A percentile compares a stretch with the other conserved stretches of the same genome.
phyloP scores from a whole-genome alignment of 2,888 invertebrate genomes.

The Patella depressa region DNA sequence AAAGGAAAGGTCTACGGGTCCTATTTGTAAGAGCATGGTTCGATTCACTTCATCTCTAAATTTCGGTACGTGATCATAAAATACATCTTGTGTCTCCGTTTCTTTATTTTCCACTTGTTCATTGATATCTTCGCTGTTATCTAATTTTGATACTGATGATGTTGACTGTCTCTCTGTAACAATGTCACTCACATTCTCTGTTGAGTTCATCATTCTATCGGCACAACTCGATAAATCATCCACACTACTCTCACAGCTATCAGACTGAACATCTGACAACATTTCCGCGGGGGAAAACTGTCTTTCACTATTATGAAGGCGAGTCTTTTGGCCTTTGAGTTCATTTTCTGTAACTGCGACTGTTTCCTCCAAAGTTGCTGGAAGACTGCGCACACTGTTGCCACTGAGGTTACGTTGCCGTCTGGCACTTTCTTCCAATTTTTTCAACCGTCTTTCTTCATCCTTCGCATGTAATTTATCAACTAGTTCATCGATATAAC shows the following conservation, averaged over 20 bases:
- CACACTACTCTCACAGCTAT: conserved; percentile 49
- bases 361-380: conserved; percentile 59
- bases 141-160: too few species aligned
- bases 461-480: conserved; percentile 78
- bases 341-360: conserved; percentile 65
- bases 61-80: not conserved
- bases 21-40: conserved; percentile 93
- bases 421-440: conserved; percentile 31
- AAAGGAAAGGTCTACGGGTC: conserved; percentile 86
- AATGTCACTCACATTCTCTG: conserved; percentile 40
- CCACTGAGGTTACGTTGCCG: conserved; percentile 66
- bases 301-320: conserved; percentile 19
- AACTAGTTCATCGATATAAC: conserved; percentile 91
- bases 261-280: conserved; percentile 35
- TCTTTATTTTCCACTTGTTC: conserved; percentile 11
- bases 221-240: conserved; percentile 47
- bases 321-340: conserved; percentile 47
- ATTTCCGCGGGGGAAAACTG: conserved; percentile 34
- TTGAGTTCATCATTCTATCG: conserved; percentile 43
- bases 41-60: conserved; percentile 74
- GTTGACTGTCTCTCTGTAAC: too few species aligned
- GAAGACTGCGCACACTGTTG: conserved; percentile 63
- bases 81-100: conserved; percentile 25
- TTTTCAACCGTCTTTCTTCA: conserved; percentile 36
- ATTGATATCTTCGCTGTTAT: conserved; percentile 26